Evolutionary conservation across 2,888 invertebrate genomes (phyloP).

Genomic region (Platycheirus rosarum): DNA sequence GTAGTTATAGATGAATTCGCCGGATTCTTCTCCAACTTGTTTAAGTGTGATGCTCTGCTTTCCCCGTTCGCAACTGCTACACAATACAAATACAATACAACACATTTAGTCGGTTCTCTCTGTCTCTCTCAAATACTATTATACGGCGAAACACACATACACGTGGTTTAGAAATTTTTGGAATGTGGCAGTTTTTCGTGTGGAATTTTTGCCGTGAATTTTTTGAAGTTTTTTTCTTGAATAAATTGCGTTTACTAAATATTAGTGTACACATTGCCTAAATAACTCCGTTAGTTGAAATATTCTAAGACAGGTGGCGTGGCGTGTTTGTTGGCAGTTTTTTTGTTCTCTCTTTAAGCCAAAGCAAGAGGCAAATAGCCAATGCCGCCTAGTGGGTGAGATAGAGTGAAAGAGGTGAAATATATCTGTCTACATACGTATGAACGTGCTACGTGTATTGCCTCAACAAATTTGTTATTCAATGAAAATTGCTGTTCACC

Average conservation of each 20-base stretch:
- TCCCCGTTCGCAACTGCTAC: constrained; percentile 14
- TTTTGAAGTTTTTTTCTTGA: constrained; percentile 66
- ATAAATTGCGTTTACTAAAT: constrained; percentile 71
- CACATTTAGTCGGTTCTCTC: too few relatives aligned
- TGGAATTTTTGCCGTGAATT: constrained; percentile 69
- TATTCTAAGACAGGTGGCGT: constrained; percentile 73
- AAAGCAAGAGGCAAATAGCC: constrained; percentile 46
- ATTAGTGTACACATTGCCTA: constrained; percentile 59
- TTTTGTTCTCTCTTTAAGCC: constrained; percentile 12
- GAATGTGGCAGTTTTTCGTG: constrained; percentile 65
- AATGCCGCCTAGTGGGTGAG: not conserved
- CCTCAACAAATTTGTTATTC: constrained; percentile 69
- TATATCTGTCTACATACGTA: too few relatives aligned
- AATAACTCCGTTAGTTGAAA: constrained; percentile 68
- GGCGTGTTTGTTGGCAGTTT: too few relatives aligned
- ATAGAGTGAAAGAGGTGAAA: constrained; percentile 41
- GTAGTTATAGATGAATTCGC: constrained; percentile 52
- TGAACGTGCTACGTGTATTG: constrained; percentile 63
- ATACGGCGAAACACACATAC: constrained; percentile 44
- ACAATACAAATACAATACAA: not conserved
- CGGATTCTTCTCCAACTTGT: constrained; percentile 24
- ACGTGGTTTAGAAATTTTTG: constrained; percentile 48
- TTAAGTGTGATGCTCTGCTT: constrained; percentile 29
- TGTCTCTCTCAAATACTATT: not conserved
- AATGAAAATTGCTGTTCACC: constrained; percentile 72